Evolutionary conservation across 2,113 vertebrate species (phyloP).

Genomic region (Tursiops truncatus): DNA sequence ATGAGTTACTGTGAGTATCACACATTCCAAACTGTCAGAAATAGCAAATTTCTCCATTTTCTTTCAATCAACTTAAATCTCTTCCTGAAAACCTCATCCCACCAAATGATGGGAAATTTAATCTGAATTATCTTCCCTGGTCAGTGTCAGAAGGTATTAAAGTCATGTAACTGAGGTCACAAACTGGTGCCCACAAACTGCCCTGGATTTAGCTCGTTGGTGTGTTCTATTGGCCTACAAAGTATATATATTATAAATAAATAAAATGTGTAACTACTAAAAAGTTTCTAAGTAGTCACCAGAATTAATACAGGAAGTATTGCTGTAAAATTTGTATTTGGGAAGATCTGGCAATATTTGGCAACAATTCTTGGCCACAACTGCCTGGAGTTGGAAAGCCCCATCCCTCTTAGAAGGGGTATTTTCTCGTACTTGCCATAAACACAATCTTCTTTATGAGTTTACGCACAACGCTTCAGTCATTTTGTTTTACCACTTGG

Average conservation of each 20-base stretch:
- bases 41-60: background rate
- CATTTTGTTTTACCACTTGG: background rate
- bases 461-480: background rate
- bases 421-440: background rate
- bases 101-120: background rate
- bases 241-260: background rate
- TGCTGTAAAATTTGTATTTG: background rate
- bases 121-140: background rate
- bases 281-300: background rate
- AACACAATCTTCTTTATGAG: background rate
- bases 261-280: background rate
- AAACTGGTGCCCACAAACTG: background rate
- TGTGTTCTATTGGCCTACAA: background rate
- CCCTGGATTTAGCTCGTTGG: background rate
- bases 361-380: background rate
- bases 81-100: background rate
- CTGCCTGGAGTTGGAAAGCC: background rate
- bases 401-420: background rate
- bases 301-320: background rate
- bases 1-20: background rate
- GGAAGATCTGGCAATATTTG: background rate
- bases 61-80: background rate
- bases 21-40: background rate
- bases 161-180: accelerated
- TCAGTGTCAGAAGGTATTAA: background rate